These are phyloP conservation scores for Pelodiscus sinensis DNA, from an alignment of 2,113 vertebrate genomes.

Conservation along the genomic window DNA sequence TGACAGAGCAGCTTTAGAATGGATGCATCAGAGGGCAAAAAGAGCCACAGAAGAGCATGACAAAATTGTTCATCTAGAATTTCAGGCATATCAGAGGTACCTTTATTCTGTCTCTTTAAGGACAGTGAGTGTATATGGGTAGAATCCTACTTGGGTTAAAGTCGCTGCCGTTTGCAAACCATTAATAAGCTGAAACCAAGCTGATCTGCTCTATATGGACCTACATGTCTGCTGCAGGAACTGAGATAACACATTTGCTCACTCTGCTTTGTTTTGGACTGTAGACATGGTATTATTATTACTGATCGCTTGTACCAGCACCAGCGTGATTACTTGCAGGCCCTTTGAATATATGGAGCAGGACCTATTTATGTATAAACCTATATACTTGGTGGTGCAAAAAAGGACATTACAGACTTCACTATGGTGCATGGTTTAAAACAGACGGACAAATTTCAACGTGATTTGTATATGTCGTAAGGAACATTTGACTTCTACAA, in stretches of 20 bases:
- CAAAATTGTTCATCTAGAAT: constrained; percentile 63
- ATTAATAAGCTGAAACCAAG: background rate
- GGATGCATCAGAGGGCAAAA: constrained; percentile 62
- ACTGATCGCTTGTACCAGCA: background rate
- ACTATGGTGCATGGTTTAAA: too few relatives aligned
- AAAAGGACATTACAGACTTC: too few relatives aligned
- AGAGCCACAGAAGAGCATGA: constrained; percentile 38
- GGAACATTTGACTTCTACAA: too few relatives aligned
- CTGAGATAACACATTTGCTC: background rate
- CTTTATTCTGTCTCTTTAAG: background rate
- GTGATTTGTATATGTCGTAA: too few relatives aligned
- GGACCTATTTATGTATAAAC: too few relatives aligned
- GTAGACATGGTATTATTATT: background rate
- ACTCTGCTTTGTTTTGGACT: background rate
- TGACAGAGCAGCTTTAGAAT: constrained; percentile 61
- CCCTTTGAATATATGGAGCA: too few relatives aligned
- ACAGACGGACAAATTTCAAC: too few relatives aligned
- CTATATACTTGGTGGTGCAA: too few relatives aligned
- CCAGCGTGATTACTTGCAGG: too few relatives aligned
- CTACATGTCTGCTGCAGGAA: background rate
- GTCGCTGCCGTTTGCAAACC: background rate
- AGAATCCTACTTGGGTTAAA: background rate
- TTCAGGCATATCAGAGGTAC: constrained; percentile 78
- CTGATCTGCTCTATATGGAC: background rate
- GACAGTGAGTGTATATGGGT: background rate